Evolutionary conservation across 2,888 invertebrate species (phyloP), one percentile per base, ranked within the genome.

Genomic region (Cantharis flavilabris): DNA sequence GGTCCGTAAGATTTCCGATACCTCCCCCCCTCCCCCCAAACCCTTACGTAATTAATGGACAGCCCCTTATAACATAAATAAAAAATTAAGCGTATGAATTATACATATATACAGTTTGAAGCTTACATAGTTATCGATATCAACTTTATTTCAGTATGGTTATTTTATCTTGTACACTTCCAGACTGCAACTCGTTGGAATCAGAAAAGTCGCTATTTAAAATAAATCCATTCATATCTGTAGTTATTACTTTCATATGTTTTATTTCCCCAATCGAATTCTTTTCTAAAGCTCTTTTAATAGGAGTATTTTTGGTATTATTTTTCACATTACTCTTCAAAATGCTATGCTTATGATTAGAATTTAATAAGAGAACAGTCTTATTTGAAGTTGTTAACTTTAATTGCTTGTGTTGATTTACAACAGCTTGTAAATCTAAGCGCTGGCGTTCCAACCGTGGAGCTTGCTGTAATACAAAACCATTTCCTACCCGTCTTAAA

Each of bases 401-500:
- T 28, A 82, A 80, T 75, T 83, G 83, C 72, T 83, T 81, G 74
- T 83, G 83, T 18, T 84, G 82, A 73, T 83, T 85, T 14, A 86
- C 84, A 26, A 86, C 85, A 81, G 84, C 82, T 75, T 87, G 84
- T 71, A 88, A 85, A 73, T 88, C 88, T 70, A 86, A 86, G 73
- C 86, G 82, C 78, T 88, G 88, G 67, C 84, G 84, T 76, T 87
- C 86, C 69, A 88, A 79, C 67, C 86, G 85, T n/a, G 64, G 71
- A 7, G 75, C 71, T 72, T 86, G 87, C 69, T 91, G 90, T 81
- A 92, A 84, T 3, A 91, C 88, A 69, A 92, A 87, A 10, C 91
- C 90, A 80, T 90, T 89, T 70, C 92, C 92, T 65, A 92, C 89
- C 84, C 91, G 91, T 18, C 90, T 88, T 69, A 91, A 89, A 83